A percentile compares a stretch with the other conserved stretches of the same genome.
Conservation (phyloP, 2,113 vertebrate genomes). For the Melanerpes aurifrons region DNA sequence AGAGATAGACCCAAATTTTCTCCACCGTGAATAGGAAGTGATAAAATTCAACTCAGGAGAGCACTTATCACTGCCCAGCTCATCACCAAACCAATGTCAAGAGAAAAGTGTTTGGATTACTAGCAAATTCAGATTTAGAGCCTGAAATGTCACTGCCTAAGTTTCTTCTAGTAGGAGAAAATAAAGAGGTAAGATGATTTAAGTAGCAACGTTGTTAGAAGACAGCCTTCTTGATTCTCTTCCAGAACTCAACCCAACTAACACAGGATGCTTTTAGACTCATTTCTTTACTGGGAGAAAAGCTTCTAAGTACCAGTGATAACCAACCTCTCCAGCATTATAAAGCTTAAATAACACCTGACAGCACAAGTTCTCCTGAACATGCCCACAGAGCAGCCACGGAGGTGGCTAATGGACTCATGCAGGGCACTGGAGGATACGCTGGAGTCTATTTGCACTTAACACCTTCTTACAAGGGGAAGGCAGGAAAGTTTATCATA, state of each 20-base stretch:
- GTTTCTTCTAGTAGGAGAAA: background rate
- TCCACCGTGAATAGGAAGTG: background rate
- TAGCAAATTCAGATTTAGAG: background rate
- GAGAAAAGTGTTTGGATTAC: background rate
- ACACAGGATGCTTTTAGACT: background rate
- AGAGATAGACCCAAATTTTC: background rate
- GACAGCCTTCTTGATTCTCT: background rate
- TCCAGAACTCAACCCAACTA: background rate
- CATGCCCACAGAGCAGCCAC: conserved; percentile 15
- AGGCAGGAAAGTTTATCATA: conserved; percentile 60
- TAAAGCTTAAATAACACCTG: conserved; percentile 23
- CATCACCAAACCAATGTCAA: background rate
- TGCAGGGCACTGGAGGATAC: conserved; percentile 60
- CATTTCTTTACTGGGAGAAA: background rate
- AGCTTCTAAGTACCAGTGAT: conserved; percentile 3
- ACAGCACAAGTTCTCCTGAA: conserved; percentile 35
- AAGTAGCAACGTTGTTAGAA: background rate
- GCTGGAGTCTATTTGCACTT: conserved; percentile 52
- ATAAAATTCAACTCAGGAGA: background rate
- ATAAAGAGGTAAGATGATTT: background rate
- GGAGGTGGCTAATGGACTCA: conserved; percentile 51
- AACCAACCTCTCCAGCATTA: conserved; percentile 19
- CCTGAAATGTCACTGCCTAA: background rate
- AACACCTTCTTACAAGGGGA: conserved; percentile 59
- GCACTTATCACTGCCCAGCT: background rate